Evolutionary conservation across 2,888 invertebrate genomes (phyloP).

Genomic region (Drosophila antonietae): DNA sequence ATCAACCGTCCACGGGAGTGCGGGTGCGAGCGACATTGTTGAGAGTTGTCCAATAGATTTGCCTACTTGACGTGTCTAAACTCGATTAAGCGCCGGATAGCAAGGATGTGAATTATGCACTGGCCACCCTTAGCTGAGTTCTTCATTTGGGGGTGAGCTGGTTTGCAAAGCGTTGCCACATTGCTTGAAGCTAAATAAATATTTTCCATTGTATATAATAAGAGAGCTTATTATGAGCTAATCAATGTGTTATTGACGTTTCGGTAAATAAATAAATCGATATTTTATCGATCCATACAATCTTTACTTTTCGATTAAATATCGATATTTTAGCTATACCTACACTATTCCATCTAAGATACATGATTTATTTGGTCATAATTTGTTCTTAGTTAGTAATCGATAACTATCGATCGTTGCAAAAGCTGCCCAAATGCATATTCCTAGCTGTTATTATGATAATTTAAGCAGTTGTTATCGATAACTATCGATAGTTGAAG

Average conservation of each 20-base stretch:
- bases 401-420: not conserved
- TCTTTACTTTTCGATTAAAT: too few species aligned
- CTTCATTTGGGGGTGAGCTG: slow-evolving; percentile 17
- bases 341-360: too few species aligned
- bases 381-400: not conserved
- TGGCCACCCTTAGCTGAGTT: slow-evolving; percentile 21
- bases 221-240: too few species aligned
- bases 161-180: slow-evolving; percentile 29
- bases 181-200: not conserved
- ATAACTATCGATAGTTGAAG: not conserved
- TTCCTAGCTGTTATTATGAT: not conserved
- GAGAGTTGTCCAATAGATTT: slow-evolving; percentile 21
- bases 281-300: not conserved
- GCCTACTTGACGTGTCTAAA: slow-evolving; percentile 50
- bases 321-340: too few species aligned
- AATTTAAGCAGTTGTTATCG: not conserved
- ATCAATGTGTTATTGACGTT: not conserved
- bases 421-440: not conserved
- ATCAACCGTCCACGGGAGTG: slow-evolving; percentile 16
- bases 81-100: slow-evolving; percentile 42
- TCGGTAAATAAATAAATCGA: not conserved
- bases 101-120: slow-evolving; percentile 19
- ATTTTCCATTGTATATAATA: too few species aligned
- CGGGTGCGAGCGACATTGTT: slow-evolving; percentile 6
- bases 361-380: too few species aligned